phyloP scores from a whole-genome alignment of 2,888 invertebrate genomes.

The Lymantria dispar region DNA sequence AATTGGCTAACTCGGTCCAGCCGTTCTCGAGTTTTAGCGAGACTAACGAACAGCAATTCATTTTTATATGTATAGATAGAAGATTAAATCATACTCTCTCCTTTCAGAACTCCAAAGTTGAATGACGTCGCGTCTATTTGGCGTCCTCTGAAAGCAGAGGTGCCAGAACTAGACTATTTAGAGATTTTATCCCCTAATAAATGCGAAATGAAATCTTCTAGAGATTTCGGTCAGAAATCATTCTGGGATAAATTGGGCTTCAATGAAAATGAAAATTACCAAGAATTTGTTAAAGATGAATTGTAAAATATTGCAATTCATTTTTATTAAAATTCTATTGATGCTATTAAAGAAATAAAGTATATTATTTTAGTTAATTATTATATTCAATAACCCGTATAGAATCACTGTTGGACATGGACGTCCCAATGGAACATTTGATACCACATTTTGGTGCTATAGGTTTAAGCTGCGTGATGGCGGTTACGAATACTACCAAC shows the following conservation, averaged over 20 bases:
- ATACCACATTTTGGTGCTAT: too few relatives aligned
- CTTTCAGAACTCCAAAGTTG: not conserved
- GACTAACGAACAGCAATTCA: too few relatives aligned
- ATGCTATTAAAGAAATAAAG: too few relatives aligned
- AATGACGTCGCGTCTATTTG: not conserved
- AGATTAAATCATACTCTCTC: not conserved
- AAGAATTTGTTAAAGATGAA: not conserved
- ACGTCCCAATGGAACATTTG: too few relatives aligned
- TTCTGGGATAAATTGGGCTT: conserved; percentile 3
- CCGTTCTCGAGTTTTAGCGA: too few relatives aligned
- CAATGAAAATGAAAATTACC: not conserved
- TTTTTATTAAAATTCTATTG: not conserved
- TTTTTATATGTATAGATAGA: too few relatives aligned
- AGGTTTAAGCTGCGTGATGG: too few relatives aligned
- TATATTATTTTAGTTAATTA: too few relatives aligned
- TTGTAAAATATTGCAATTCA: not conserved
- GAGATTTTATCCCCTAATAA: not conserved
- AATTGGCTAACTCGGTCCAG: too few relatives aligned
- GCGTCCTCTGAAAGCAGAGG: not conserved
- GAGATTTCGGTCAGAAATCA: not conserved
- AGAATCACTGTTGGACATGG: too few relatives aligned
- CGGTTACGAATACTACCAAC: too few relatives aligned
- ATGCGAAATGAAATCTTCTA: not conserved
- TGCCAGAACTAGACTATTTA: not conserved
- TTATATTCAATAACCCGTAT: too few relatives aligned